Base-by-base conservation (phyloP, 2,888 invertebrate species). In the Stenichneumon culpator region DNA sequence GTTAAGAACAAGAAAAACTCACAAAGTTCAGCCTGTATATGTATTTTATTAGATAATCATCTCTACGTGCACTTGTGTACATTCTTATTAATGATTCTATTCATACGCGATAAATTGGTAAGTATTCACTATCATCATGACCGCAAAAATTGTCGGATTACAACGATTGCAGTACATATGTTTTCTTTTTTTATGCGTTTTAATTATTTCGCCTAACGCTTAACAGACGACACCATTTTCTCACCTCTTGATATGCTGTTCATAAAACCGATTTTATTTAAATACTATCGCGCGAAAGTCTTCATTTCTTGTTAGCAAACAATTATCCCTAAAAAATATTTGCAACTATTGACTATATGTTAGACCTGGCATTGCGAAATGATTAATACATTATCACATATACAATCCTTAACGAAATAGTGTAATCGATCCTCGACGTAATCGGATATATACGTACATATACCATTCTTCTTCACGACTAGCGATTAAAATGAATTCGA, bases 311-410 rank as follows among this genome's bases (percentile, higher is more conserved):
- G 84, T 89, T 87, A 89, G 90, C 88, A 88, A 90, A 90, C 87
- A 88, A 91, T 82, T 67, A 88, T 86, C 86, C 87, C 87, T 87
- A 84, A 86, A 86, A 89, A 90, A 89, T 88, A 88, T 82, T 82
- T 82, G 83, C 86, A 87, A 78, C 86, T 88, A 88, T 89, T 89
- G 88, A 82, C 88, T 86, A 78, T 84, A 88, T 74, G 82, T 89
- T 86, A 83, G 87, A 88, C 87, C 88, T 86, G 82, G 83, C 86
- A 82, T 88, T 78, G 86, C 86, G 80, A 86, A 88, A 88, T 39
- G 87, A 87, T 85, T 69, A 75, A 79, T 67, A 83, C 84, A 79
- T 85, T 79, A 83, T 79, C 81, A 81, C 79, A 75, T 83, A 77
- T 82, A 86, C 81, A 79, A 86, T 80, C 65, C 77, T 83, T 80